Conservation (phyloP, 1,140 invertebrate species). For the Drosophila tani region DNA sequence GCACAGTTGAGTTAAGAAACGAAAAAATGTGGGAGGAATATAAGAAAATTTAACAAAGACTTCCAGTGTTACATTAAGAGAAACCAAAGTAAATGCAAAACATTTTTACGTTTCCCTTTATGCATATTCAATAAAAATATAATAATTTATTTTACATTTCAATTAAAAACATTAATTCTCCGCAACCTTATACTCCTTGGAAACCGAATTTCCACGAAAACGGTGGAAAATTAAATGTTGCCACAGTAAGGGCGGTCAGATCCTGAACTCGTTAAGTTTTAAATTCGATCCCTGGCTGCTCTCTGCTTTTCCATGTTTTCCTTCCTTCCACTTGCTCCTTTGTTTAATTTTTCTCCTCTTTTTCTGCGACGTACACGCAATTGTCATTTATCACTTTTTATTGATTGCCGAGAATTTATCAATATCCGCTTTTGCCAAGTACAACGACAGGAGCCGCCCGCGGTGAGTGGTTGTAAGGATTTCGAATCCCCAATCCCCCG, state of each 20-base stretch:
- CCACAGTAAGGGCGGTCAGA: neutral
- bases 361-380: slow-evolving; percentile 69
- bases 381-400: slow-evolving; percentile 82
- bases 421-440: slow-evolving; percentile 75
- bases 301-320: slow-evolving; percentile 49
- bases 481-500: slow-evolving; percentile 4
- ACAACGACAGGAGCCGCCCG: slow-evolving; percentile 58
- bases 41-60: too few relatives aligned
- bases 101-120: too few relatives aligned
- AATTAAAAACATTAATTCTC: neutral
- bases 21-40: neutral
- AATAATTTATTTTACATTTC: too few relatives aligned
- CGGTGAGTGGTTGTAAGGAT: slow-evolving; percentile 48
- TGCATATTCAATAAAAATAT: too few relatives aligned
- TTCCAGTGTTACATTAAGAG: too few relatives aligned
- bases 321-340: slow-evolving; percentile 16
- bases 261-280: slow-evolving; percentile 67
- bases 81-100: too few relatives aligned
- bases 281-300: slow-evolving; percentile 66
- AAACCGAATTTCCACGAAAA: neutral
- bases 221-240: neutral
- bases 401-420: slow-evolving; percentile 82
- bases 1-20: slow-evolving; percentile 48
- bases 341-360: slow-evolving; percentile 23
- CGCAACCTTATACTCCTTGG: too few relatives aligned